These are phyloP conservation scores for Tauraco erythrolophus DNA, from an alignment of 2,113 vertebrate species.

Conservation along the genomic window DNA sequence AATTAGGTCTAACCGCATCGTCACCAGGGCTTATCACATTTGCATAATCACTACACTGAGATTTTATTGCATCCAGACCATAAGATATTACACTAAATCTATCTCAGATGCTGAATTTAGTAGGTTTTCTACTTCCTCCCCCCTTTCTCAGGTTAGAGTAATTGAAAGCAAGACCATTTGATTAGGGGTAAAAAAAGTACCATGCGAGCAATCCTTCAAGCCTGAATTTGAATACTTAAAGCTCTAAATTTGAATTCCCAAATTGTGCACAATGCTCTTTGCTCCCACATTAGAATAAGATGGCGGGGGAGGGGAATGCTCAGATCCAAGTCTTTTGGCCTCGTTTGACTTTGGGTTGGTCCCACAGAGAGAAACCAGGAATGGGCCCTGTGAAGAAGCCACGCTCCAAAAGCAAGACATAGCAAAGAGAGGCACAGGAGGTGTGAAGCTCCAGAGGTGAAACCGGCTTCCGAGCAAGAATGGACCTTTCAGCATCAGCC, in stretches of 20 bases:
- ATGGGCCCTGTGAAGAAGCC: neutral
- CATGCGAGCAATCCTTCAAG: neutral
- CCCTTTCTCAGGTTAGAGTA: neutral
- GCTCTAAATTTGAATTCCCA: neutral
- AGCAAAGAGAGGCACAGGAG: neutral
- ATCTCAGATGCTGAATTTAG: neutral
- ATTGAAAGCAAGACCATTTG: neutral
- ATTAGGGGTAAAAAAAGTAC: neutral
- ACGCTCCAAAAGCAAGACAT: neutral
- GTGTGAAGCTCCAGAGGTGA: neutral
- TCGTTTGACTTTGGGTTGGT: neutral
- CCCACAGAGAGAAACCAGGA: neutral
- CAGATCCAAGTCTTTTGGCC: neutral
- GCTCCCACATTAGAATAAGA: neutral
- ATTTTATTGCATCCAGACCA: neutral
- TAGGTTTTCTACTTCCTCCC: neutral
- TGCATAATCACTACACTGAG: neutral
- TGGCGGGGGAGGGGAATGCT: accelerated
- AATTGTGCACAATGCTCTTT: accelerated
- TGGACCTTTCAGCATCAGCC: neutral
- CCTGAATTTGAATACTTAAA: neutral
- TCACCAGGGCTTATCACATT: neutral
- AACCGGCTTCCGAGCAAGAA: neutral
- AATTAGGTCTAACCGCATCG: neutral
- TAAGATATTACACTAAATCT: neutral